These are phyloP conservation scores for Cygnus olor DNA, from an alignment of 2,797 vertebrate species.

Conservation along the genomic window DNA sequence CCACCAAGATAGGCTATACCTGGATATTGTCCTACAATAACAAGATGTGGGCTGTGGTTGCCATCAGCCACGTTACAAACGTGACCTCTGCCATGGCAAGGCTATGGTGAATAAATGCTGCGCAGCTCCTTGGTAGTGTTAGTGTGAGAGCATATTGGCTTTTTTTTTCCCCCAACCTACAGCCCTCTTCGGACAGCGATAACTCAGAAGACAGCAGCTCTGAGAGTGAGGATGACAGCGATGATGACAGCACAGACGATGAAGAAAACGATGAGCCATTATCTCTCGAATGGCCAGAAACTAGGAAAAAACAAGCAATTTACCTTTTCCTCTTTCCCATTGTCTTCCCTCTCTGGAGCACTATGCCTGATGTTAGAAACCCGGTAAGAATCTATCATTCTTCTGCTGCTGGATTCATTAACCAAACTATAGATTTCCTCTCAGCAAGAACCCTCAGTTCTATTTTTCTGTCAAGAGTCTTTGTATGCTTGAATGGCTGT, in stretches of 20 bases:
- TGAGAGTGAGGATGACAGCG: slow-evolving; percentile 64
- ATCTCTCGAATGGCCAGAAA: slow-evolving; percentile 92
- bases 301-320: slow-evolving; percentile 86
- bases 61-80: background rate
- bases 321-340: slow-evolving; percentile 94
- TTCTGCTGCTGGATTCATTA: background rate
- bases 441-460: background rate
- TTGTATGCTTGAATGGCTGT: background rate
- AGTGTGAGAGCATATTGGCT: background rate
- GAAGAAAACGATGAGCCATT: slow-evolving; percentile 86
- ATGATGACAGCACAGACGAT: slow-evolving; percentile 62
- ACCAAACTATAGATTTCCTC: background rate
- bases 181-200: background rate
- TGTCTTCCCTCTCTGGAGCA: slow-evolving; percentile 94
- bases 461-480: background rate
- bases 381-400: slow-evolving; percentile 77
- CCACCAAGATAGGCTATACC: background rate
- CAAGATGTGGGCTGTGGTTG: background rate
- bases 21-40: background rate
- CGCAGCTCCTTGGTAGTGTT: background rate
- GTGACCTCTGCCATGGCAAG: background rate
- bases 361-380: slow-evolving; percentile 92
- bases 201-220: slow-evolving; percentile 50
- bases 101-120: background rate
- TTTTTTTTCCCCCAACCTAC: background rate